A percentile compares a stretch with the other conserved stretches of the same genome.
These are phyloP conservation scores for Oncorhynchus masou DNA, from an alignment of 2,113 vertebrate species.

Conservation along the genomic window DNA sequence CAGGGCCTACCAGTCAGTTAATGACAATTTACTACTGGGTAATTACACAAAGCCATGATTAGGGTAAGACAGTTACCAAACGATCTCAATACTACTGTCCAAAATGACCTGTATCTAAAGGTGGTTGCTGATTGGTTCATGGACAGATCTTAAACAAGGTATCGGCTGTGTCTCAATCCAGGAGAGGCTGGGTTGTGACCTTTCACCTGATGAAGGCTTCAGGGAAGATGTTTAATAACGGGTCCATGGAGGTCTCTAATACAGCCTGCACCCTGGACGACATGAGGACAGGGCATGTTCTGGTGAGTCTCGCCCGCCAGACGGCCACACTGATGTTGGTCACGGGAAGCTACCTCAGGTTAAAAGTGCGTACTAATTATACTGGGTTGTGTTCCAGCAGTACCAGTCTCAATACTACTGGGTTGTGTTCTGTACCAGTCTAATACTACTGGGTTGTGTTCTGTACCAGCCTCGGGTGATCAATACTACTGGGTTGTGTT, in stretches of 20 bases:
- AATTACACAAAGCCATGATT: background rate
- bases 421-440: no score
- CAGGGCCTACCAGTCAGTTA: background rate
- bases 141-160: slow-evolving; percentile 22
- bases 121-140: no score
- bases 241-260: slow-evolving; percentile 76
- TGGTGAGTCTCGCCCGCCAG: slow-evolving; percentile 67
- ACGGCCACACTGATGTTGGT: no score
- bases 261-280: slow-evolving; percentile 89
- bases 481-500: no score
- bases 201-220: slow-evolving; percentile 79
- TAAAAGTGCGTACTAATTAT: no score
- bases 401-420: no score
- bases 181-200: slow-evolving; percentile 74
- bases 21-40: background rate
- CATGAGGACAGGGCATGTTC: slow-evolving; percentile 81
- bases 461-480: no score
- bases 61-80: background rate
- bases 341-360: no score
- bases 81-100: no score
- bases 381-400: no score
- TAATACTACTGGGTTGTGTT: no score
- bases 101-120: no score
- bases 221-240: slow-evolving; percentile 76
- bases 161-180: slow-evolving; percentile 39